Base-by-base conservation (phyloP, 1,140 invertebrate species). In the Latrodectus geometricus region DNA sequence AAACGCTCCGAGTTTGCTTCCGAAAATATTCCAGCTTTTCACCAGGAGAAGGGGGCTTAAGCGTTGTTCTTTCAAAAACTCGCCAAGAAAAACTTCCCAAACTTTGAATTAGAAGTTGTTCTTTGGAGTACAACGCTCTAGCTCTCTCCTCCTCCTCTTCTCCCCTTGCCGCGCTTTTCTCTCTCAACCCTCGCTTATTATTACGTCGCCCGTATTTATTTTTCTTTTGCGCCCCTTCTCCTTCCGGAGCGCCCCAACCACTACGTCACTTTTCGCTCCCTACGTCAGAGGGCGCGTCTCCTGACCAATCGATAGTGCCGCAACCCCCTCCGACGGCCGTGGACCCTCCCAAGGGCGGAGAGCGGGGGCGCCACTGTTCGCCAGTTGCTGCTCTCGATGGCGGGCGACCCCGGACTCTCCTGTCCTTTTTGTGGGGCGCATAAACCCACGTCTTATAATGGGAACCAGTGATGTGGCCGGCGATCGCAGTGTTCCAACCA, bases 271-370 rank as follows among this genome's bases (percentile, higher is more conserved):
- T 69, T n/a, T 15, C 35, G 50, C 15, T 50, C 49, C 17, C 49
- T 75, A 75, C 73, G 73, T 75, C 73, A 75, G 73, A 50, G 73
- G 73, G 73, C 73, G 73, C 49, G 15, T 56, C 52, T 48, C 17
- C 8, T 48, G 23, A 23, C 49, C 14, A n/a, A 48, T 15, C n/a
- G 50, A 75, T 75, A 35, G 73, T 48, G 35, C 52, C n/a, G 49
- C 49, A 17, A 54, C 73, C 49, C 49, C 50, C 73, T 21, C 21
- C 50, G 49, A n/a, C 49, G 17, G 73, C 49, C 48, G 49, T 75
- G 73, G 73, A 15, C 73, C 73, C 73, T 20, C 73, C 73, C 35
- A 48, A 15, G 50, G 49, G 50, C 73, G 49, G 54, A 75, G 52
- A 23, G 52, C 35, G 73, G 50, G 73, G 73, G 73, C 73, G 73